phyloP scores from a whole-genome alignment of 2,797 vertebrate genomes.

The Chromobotia macracanthus region DNA sequence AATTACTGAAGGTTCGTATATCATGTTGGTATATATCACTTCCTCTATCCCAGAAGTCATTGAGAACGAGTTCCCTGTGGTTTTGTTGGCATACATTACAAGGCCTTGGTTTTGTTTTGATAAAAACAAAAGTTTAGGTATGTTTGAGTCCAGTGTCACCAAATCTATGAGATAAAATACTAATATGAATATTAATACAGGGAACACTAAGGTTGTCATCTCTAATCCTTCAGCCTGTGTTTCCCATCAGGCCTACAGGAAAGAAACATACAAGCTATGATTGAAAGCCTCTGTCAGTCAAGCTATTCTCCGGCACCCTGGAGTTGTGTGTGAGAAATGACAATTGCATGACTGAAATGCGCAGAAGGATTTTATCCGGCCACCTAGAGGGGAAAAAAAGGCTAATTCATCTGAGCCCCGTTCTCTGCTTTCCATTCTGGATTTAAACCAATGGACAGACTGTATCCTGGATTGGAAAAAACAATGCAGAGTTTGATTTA shows the following conservation, averaged over 20 bases:
- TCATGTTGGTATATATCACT: constrained; percentile 41
- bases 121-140: constrained; percentile 15
- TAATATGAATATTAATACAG: constrained; percentile 27
- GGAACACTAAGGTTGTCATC: constrained; percentile 16
- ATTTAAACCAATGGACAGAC: background rate
- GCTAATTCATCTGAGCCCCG: constrained; percentile 35
- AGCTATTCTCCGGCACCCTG: constrained; percentile 40
- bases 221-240: constrained; percentile 52
- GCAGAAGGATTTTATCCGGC: constrained; percentile 34
- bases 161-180: constrained; percentile 22
- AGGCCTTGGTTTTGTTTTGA: constrained; percentile 18
- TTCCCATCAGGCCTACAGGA: constrained; percentile 47
- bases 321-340: constrained; percentile 51
- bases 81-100: constrained; percentile 46
- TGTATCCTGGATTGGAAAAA: background rate
- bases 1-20: constrained; percentile 47
- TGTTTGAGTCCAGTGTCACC: background rate
- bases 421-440: constrained; percentile 21
- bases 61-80: constrained; percentile 32
- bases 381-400: constrained; percentile 22
- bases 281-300: constrained; percentile 57
- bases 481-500: background rate
- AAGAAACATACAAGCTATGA: constrained; percentile 49
- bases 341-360: constrained; percentile 49
- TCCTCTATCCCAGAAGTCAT: constrained; percentile 5